Percentiles rank a stretch among this genome's conserved stretches.
phyloP scores from a whole-genome alignment of 2,113 vertebrate genomes.

The Tenebrosternarchus preto region DNA sequence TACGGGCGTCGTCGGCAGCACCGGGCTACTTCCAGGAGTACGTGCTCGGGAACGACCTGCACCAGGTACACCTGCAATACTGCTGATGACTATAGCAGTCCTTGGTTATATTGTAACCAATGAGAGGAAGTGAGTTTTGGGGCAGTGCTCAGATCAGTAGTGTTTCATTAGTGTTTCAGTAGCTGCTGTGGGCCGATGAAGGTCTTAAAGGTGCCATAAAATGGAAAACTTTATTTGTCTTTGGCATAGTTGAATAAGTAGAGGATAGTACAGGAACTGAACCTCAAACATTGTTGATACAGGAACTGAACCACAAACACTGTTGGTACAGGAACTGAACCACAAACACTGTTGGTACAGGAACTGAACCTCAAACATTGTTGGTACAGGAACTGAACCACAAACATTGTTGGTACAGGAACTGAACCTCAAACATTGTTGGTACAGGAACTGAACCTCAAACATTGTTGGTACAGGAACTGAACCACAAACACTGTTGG shows the following conservation, averaged over 20 bases:
- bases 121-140: too few relatives aligned
- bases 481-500: not conserved
- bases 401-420: not conserved
- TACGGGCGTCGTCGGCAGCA: constrained; percentile 95
- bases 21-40: constrained; percentile 97
- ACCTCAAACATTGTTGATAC: not conserved
- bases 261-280: not conserved
- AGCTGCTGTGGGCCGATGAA: too few relatives aligned
- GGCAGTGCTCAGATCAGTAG: too few relatives aligned
- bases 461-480: not conserved
- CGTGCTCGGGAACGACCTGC: constrained; percentile 87
- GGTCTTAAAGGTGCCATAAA: too few relatives aligned
- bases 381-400: not conserved
- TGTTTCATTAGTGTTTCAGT: too few relatives aligned
- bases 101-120: not conserved
- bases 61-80: constrained; percentile 80
- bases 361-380: not conserved
- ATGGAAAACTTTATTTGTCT: too few relatives aligned
- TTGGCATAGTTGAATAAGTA: too few relatives aligned
- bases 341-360: too few relatives aligned
- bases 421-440: not conserved
- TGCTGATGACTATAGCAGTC: not conserved
- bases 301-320: too few relatives aligned
- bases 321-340: too few relatives aligned
- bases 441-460: not conserved